Base-by-base conservation (phyloP, 2,113 vertebrate genomes). In the Scartelaos histophorus region DNA sequence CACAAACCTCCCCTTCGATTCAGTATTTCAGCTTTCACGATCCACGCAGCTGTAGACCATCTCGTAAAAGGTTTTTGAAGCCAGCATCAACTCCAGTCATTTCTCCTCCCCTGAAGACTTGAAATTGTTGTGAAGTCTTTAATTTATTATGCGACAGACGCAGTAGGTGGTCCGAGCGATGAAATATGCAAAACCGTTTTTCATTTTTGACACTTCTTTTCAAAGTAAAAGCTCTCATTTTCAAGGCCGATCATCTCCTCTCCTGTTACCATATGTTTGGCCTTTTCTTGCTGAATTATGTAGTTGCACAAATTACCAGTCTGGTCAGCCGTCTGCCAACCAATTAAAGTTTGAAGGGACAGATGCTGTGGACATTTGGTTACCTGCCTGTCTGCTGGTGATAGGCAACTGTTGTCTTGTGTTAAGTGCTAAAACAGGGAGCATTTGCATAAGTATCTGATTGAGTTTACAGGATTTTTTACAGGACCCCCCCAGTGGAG, bases 301-400 rank as follows among this genome's bases (percentile, higher is more conserved):
- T 81, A 92, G 71, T 38, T 66, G 72, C 84, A 83, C 86, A 90
- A 88, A 93, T 87, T 78, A 86, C 79, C 79, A 85, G 83, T 84
- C 87, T 85, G 85, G 57, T 68, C 76, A 76, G 53, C 74, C 73
- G 70, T 86, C 88, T 88, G 87, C 67, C 66, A 61, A 64, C 70
- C 74, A 83, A 92, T 93, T 87, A 90, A 92, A 89, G 69, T 86
- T 92, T 91, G 71, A 93, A 82, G 77, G 83, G 87, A 82, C 88
- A 90, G 86, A 91, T 87, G 88, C 87, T 88, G 82, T 58, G 65
- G 75, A 79, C 67, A 45, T 89, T 85, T 75, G 76, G 56, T 56
- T 3, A 71, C 79, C 75, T 79, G 91, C 43, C 35, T 83, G 81
- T 75, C 66, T 73, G 69, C 68, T 24, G 78, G 84, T 76, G 58